Conservation (phyloP, 2,888 invertebrate species). For the Drosophila stalkeri region DNA sequence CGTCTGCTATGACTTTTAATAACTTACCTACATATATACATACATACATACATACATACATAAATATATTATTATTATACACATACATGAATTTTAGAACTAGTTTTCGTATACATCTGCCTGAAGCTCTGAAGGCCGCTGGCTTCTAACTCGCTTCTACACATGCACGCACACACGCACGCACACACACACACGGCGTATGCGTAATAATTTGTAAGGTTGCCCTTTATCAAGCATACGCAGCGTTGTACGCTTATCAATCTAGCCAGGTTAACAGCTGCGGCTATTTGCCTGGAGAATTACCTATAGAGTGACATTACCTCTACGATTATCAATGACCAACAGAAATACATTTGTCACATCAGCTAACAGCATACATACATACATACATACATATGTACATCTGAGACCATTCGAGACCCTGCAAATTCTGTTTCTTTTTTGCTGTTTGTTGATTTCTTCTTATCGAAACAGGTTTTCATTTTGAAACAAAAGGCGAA, state of each 20-base stretch:
- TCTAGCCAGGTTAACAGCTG: conserved; percentile 18
- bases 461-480: conserved; percentile 11
- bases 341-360: conserved; percentile 19
- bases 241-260: conserved; percentile 55
- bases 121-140: conserved; percentile 37
- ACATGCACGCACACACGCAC: not conserved
- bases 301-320: conserved; percentile 7
- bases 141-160: conserved; percentile 30
- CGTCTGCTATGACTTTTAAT: conserved; percentile 40
- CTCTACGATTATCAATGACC: conserved; percentile 16
- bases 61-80: conserved; percentile 5
- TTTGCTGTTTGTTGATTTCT: not conserved
- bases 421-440: not conserved
- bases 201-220: conserved; percentile 58
- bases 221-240: conserved; percentile 70
- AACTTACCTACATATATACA: conserved; percentile 4
- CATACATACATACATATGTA: no score
- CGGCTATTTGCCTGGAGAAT: conserved; percentile 19
- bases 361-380: not conserved
- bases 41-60: not conserved
- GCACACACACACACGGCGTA: conserved; percentile 32
- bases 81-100: conserved; percentile 55
- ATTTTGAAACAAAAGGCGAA: not conserved
- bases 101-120: conserved; percentile 61
- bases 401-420: not conserved